Base-by-base conservation (phyloP, 2,888 invertebrate species). In the Limnephilus rhombicus region DNA sequence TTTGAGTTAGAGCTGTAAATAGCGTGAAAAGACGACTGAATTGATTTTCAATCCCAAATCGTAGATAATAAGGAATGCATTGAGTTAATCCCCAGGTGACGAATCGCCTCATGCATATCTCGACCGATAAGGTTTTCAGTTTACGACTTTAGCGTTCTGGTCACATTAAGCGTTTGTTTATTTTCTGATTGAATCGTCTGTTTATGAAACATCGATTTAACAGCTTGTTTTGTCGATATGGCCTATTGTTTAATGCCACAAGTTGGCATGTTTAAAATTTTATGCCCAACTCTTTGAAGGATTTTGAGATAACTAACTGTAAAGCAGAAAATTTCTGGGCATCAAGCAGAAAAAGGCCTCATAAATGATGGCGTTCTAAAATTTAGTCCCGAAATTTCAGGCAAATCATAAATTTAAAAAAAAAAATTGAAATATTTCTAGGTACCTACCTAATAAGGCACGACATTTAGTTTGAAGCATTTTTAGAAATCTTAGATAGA, bases 121-220 rank as follows among this genome's bases (percentile, higher is more conserved):
- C 41, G 88, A n/a, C 31, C 41, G 88, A 89, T 89, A 89, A 80
- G 80, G 31, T 80, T 88, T 80, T 85, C n/a, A 15, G 15, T 86
- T 89, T 80, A 89, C 29, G 37, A 37, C 80, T 80, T 45, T 45
- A 45, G 45, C 45, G 45, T 45, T 45, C 34, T 13, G 29, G 37
- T 85, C 85, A 29, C 86, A 91, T 83, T 37, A 85, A 91, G 37
- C 34, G 24, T 85, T 49, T 90, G 49, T 85, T 92, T 85, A 90
- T 24, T 80, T 85, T 85, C 37, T 85, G 89, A 91, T 89, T 91
- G 89, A 89, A 91, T 91, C 83, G 89, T 83, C 45, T 89, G 49
- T 91, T 85, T 89, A 49, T 45, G 80, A 85, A 92, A 90, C 90
- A 90, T 90, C 81, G 41, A 85, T 31, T 92, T 91, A 83, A 91